Base-by-base conservation (phyloP, 92 coral and sea anemone species). In the Palythoa heliodiscus region DNA sequence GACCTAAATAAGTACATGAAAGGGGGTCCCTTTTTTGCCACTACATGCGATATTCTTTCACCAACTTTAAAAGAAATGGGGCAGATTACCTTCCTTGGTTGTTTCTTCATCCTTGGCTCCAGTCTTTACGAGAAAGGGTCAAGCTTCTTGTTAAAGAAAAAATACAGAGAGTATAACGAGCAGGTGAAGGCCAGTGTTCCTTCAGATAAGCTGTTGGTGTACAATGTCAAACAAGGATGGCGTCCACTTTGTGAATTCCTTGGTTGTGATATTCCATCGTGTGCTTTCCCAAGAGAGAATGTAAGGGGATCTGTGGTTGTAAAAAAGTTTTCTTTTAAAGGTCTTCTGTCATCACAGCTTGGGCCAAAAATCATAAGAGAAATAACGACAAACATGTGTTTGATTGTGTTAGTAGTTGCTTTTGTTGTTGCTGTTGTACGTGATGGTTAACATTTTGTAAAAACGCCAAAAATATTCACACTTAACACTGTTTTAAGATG, bases 91-190 rank as follows among this genome's bases (percentile, higher is more conserved):
- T 0, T 63, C 10, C 70, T 63, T 63, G 70, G 70, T 63, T 43
- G 50, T 43, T 43, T 43, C 50, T 43, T 43, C 50, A 63, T 14
- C 23, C 70, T 24, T 7, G 70, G 23, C 24, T 0, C 23, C 22
- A n/a, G 9, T n/a, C 23, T 63, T 63, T 4, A 63, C 9, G 60
- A 66, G n/a, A 61, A 23, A 48, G 76, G 50, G 4, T 43, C 50
- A 1, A 43, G 50, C 50, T 43, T 43, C 50, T 3, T 43, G 50
- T 3, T 43, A 43, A 43, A 76, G 40, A 86, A 86, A 77, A 86
- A 60, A 39, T 86, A 86, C 25, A 39, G 70, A 12, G 77, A 77
- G 39, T 75, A 86, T 39, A 86, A 86, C 52, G 88, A 86, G 38
- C 20, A 83, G 52, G 88, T 76, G 19, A 23, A 86, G 60, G 88